Base-by-base conservation (phyloP, 2,797 vertebrate species). In the Columba guinea region DNA sequence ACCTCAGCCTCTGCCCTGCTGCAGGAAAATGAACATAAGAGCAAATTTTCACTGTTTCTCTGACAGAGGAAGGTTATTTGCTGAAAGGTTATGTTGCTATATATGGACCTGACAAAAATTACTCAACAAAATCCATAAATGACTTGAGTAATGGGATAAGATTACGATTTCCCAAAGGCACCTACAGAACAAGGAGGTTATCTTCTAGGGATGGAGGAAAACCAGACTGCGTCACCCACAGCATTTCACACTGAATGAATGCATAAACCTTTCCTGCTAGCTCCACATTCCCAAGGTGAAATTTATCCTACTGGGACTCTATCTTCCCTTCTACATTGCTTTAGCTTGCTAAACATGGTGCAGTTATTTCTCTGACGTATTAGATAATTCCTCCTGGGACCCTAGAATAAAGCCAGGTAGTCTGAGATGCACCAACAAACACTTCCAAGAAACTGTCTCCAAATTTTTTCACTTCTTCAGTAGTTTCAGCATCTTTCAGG, bases 181-280 rank as follows among this genome's bases (percentile, higher is more conserved):
- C n/a, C 48, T 35, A 21, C 30, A 73, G 73, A 82, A 59, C 21
- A 55, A 91, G 73, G 58, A n/a, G 55, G 48, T 71, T 90, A 37
- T 59, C 78, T 77, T 87, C 28, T 44, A 67, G 49, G 24, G 53
- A 56, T 60, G 30, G 53, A 74, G 37, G 28, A 92, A 71, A 70
- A 94, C 83, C 86, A 89, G 93, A 69, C 60, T 74, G 68, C 23
- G 68, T 78, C 83, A 63, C 93, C 84, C 68, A 70, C 46, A 35
- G 37, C 32, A 55, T 80, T 85, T 90, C 84, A 85, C 41, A 35
- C 92, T 74, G 89, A 87, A 89, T 62, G 53, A 77, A 79, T 79
- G 28, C 44, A 78, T n/a, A 71, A 87, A 73, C 22, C 52, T 46
- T 68, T 65, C 56, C 24, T 90, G 39, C 34, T 7, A 78, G 37